A percentile compares a stretch with the other conserved stretches of the same genome.
Conservation (phyloP, 2,113 vertebrate genomes). For the Myotis lucifugus region DNA sequence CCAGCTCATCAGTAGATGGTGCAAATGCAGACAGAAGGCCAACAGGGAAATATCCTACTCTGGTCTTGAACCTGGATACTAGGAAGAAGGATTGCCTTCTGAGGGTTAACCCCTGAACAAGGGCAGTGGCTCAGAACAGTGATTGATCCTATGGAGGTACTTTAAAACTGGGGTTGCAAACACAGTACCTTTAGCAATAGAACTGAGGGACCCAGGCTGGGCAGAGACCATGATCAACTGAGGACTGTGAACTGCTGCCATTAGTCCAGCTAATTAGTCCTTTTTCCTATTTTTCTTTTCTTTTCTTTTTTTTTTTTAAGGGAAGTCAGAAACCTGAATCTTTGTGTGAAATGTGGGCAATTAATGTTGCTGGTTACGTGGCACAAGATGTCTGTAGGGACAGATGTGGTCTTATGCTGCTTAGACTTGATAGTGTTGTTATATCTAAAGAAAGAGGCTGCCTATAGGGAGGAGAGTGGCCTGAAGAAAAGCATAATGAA, state of each 20-base stretch:
- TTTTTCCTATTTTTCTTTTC: background rate
- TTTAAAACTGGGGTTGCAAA: background rate
- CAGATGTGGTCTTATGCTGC: conserved; percentile 29
- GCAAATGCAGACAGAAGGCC: background rate
- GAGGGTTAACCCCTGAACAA: background rate
- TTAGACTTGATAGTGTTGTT: background rate
- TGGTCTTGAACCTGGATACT: background rate
- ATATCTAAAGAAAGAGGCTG: background rate
- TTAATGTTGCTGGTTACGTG: background rate
- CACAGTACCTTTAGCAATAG: background rate
- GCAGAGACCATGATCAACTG: rapidly evolving
- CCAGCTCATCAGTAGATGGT: background rate
- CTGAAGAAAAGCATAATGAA: background rate
- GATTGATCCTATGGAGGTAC: background rate
- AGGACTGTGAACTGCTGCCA: too few species aligned
- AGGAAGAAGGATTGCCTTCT: background rate
- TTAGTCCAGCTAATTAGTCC: background rate
- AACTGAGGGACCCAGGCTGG: background rate
- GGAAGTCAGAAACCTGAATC: background rate
- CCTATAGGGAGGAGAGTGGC: background rate
- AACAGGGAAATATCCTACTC: background rate
- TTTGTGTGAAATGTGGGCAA: background rate
- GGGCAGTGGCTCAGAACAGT: background rate
- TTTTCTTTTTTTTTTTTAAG: background rate
- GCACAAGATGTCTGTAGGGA: background rate